Evolutionary conservation across 2,797 vertebrate species (phyloP), one percentile per base, ranked within the genome.

Genomic region (Naso thynnoides): DNA sequence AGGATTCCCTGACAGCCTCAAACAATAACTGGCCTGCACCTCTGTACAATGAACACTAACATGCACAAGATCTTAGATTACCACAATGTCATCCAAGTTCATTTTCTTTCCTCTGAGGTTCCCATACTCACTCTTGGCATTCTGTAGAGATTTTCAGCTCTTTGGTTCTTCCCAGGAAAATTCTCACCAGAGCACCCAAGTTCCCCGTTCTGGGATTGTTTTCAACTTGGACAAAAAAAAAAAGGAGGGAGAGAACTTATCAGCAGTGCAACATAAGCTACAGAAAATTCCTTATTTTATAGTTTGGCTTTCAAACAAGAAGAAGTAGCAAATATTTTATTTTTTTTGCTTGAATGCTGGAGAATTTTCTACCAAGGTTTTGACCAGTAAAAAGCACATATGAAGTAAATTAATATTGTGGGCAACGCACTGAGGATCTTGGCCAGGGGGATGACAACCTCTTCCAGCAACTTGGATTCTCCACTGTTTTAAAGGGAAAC

Each of bases 61-160:
- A 36, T 38, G 53, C 44, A 48, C 29, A 5, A n/a, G 21, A 24
- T 64, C 48, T 36, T 26, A 72, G 39, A 70, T 55, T 49, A 66
- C 36, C 3, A 36, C 55, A n/a, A 36, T 29, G 38, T 41, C 49
- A 27, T 70, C 44, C 7, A 33, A 77, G 57, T 41, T 74, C 5
- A n/a, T n/a, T 15, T 53, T 31, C 39, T 45, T 33, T 47, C n/a
- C 48, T 66, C 31, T 8, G 29, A 81, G 23, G 56, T 66, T 81
- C 57, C 79, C 79, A 83, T 86, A 95, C 97, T 97, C 93, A 99
- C 98, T 99, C 98, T 91, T 99, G 96, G 89, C 98, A 99, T 96
- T 99, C 97, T 74, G 97, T 97, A 1, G 98, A 99, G 85, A 99
- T 96, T 93, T 99, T 99, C 86, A 99, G 91, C 84, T 99, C 98